Percentiles rank a stretch among this genome's conserved stretches.
These are phyloP conservation scores for Melieria omissa DNA, from an alignment of 2,888 invertebrate genomes.

Conservation along the genomic window DNA sequence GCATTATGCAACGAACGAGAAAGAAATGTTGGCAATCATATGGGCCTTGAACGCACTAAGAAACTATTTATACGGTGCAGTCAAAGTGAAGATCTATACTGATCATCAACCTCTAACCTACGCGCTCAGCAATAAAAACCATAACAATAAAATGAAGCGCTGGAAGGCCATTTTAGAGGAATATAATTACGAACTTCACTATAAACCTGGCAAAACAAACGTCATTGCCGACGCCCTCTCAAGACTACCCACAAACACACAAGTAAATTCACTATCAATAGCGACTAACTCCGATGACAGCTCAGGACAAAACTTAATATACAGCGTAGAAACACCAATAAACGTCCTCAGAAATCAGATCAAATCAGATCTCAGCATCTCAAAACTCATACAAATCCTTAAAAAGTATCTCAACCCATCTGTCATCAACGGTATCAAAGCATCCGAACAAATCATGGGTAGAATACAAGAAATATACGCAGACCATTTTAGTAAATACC, in stretches of 20 bases:
- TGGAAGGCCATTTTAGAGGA: no score
- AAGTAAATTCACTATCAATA: slow-evolving; percentile 23
- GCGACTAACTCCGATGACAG: slow-evolving; percentile 21
- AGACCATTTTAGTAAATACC: slow-evolving; percentile 23
- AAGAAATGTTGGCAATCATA: no score
- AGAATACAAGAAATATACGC: slow-evolving; percentile 19
- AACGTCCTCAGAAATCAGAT: slow-evolving; percentile 30
- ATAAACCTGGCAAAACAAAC: no score
- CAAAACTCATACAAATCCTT: slow-evolving; percentile 23
- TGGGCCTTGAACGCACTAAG: no score
- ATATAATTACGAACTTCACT: no score
- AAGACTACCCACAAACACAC: slow-evolving; percentile 3
- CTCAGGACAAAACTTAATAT: slow-evolving; percentile 19
- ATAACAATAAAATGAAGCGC: no score
- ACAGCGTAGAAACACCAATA: slow-evolving; percentile 9
- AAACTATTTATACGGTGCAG: no score
- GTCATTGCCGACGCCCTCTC: slow-evolving; percentile 11
- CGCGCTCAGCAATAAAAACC: no score
- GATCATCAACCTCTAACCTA: no score
- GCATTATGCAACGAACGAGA: no score
- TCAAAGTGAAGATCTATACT: no score
- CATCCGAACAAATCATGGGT: slow-evolving; percentile 30
- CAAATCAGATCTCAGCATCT: no score
- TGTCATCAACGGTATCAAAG: slow-evolving; percentile 32
- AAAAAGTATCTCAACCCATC: slow-evolving; percentile 34